Conservation (phyloP, 2,113 vertebrate genomes). For the Callaeas wilsoni region DNA sequence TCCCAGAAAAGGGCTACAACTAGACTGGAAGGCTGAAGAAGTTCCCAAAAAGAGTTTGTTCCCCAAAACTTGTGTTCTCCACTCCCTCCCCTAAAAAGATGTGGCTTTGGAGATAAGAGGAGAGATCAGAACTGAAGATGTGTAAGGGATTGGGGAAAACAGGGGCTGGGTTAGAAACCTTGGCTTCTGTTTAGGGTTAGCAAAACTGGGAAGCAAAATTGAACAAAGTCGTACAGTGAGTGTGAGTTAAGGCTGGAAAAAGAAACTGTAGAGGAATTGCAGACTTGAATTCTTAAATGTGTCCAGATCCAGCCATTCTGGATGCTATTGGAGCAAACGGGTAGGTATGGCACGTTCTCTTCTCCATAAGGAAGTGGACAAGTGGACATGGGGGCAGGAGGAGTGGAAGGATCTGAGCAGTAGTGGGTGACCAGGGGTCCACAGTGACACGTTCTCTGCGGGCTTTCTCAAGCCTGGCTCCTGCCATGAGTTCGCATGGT, state of each 20-base stretch:
- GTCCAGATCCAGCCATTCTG: background rate
- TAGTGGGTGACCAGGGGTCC: background rate
- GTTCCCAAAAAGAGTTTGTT: background rate
- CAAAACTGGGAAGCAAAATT: background rate
- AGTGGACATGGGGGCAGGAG: background rate
- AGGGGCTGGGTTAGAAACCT: background rate
- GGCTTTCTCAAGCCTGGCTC: background rate
- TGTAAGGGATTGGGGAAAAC: background rate
- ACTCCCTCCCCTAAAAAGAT: background rate
- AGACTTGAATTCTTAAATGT: background rate
- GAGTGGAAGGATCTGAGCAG: background rate
- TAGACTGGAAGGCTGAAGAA: background rate
- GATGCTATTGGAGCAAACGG: background rate
- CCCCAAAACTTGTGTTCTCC: background rate
- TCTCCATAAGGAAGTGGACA: accelerated
- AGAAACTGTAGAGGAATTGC: background rate
- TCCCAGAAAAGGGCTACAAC: background rate
- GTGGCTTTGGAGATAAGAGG: background rate
- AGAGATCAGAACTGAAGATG: background rate
- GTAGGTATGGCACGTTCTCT: accelerated
- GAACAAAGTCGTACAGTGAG: accelerated
- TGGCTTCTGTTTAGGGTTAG: background rate
- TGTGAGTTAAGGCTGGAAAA: background rate
- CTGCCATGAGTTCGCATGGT: accelerated
- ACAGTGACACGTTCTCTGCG: accelerated